Evolutionary conservation across 2,113 vertebrate genomes (phyloP).

Genomic region (Sinocyclocheilus anophthalmus): DNA sequence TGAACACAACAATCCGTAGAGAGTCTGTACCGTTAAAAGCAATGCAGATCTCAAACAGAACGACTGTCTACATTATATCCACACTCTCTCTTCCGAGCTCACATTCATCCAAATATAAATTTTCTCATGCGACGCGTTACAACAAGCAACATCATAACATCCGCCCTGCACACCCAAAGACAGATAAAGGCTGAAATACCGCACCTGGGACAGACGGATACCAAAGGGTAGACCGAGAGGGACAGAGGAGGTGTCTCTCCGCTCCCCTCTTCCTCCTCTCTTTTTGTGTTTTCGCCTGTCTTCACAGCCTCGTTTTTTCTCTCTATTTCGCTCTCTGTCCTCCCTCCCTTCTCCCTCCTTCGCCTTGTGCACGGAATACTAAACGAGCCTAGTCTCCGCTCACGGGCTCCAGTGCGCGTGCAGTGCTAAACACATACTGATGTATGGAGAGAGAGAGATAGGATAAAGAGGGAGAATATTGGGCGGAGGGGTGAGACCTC

Average conservation of each 20-base stretch:
- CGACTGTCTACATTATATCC: slow-evolving; percentile 45
- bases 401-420: slow-evolving; percentile 65
- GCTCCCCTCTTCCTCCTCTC: slow-evolving; percentile 63
- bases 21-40: slow-evolving; percentile 51
- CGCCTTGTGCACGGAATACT: slow-evolving; percentile 80
- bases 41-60: slow-evolving; percentile 56
- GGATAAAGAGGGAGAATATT: not conserved
- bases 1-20: slow-evolving; percentile 29
- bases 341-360: slow-evolving; percentile 63
- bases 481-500: not conserved
- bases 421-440: slow-evolving; percentile 74
- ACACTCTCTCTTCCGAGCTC: slow-evolving; percentile 51
- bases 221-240: slow-evolving; percentile 65
- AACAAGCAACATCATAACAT: slow-evolving; percentile 30
- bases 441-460: slow-evolving; percentile 65
- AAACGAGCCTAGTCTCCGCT: slow-evolving; percentile 70
- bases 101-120: slow-evolving; percentile 43
- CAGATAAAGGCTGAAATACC: slow-evolving; percentile 55
- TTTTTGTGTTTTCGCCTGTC: slow-evolving; percentile 71
- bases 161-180: slow-evolving; percentile 54
- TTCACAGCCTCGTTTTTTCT: slow-evolving; percentile 61
- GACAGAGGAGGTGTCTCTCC: slow-evolving; percentile 71
- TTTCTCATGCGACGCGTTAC: slow-evolving; percentile 65
- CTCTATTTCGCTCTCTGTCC: slow-evolving; percentile 67
- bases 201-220: slow-evolving; percentile 65